phyloP scores from a whole-genome alignment of 2,888 invertebrate genomes.

The Resseliella maxima region DNA sequence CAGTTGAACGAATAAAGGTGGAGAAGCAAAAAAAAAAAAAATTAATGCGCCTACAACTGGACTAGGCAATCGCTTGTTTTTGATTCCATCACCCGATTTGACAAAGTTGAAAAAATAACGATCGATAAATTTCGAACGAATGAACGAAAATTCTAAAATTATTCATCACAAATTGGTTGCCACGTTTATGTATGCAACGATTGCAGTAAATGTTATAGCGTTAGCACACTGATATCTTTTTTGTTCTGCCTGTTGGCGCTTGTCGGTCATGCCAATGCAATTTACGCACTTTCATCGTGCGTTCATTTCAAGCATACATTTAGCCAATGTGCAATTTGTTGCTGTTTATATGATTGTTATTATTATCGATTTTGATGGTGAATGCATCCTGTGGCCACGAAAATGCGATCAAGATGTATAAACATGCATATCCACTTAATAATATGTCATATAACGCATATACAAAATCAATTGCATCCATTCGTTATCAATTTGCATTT shows the following conservation, averaged over 20 bases:
- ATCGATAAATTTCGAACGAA: slow-evolving; percentile 14
- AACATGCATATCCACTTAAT: background rate
- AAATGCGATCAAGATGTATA: background rate
- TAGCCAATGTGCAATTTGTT: background rate
- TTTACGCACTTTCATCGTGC: slow-evolving; percentile 15
- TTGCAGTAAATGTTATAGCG: background rate
- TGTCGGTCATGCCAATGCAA: background rate
- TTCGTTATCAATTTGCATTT: background rate
- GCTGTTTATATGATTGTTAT: background rate
- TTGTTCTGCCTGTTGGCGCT: background rate
- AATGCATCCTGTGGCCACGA: background rate
- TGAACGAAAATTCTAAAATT: slow-evolving; percentile 30
- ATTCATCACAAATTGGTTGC: background rate
- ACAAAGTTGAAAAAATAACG: background rate
- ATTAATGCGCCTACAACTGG: slow-evolving; percentile 10
- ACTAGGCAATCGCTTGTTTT: background rate
- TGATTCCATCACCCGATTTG: background rate
- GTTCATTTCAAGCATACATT: background rate
- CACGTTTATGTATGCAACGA: background rate
- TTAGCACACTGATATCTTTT: background rate
- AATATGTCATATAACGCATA: too few relatives aligned
- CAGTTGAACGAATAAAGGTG: background rate
- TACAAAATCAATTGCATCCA: background rate
- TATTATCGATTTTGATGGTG: background rate
- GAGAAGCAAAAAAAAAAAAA: background rate